Conservation (phyloP, 2,888 invertebrate genomes). For the Aspidiotus rigidus region DNA sequence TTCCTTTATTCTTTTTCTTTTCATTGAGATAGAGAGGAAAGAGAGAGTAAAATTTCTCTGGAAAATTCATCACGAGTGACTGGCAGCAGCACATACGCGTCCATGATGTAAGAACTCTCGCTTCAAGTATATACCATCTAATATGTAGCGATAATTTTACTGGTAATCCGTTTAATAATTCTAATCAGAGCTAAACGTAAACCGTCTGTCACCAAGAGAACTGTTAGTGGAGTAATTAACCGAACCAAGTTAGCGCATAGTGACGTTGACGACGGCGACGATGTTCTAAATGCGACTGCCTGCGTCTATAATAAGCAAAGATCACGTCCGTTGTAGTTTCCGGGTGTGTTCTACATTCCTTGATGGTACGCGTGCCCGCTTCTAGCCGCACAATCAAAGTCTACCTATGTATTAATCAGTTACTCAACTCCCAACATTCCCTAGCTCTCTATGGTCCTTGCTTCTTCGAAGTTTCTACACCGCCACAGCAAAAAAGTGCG, state of each 20-base stretch:
- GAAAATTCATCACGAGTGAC: no score
- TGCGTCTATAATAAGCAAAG: background rate
- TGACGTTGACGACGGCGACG: background rate
- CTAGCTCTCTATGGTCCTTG: no score
- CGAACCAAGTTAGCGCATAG: background rate
- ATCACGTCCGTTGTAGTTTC: constrained; percentile 23
- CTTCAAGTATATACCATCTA: no score
- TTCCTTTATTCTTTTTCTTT: no score
- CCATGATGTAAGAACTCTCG: no score
- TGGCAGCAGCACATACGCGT: no score
- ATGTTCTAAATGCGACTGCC: background rate
- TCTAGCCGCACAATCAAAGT: constrained; percentile 9
- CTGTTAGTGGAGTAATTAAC: background rate
- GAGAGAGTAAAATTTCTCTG: no score
- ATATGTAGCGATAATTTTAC: no score
- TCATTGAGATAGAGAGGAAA: no score
- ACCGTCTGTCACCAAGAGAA: background rate
- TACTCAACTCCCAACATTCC: background rate
- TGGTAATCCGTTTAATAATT: background rate
- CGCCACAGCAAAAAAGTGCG: no score
- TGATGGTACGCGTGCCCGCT: constrained; percentile 20
- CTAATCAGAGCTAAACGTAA: background rate
- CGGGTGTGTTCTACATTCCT: constrained; percentile 21
- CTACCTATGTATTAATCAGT: background rate
- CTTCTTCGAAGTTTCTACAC: no score